Conservation (phyloP, 2,113 vertebrate species). For the Nansenia antarctica region DNA sequence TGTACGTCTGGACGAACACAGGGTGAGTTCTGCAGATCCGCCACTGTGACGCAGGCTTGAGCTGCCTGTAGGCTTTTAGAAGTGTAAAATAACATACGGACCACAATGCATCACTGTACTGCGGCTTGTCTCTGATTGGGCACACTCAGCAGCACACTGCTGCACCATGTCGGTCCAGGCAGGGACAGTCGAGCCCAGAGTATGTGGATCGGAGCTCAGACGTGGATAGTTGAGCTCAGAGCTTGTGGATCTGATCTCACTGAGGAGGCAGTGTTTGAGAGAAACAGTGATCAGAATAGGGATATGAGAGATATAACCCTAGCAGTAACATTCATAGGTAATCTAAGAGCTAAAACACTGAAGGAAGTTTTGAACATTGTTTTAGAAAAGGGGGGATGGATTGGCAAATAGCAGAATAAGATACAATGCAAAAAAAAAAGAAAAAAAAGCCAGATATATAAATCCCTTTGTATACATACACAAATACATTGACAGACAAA, state of each 20-base stretch:
- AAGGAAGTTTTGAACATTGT: not conserved
- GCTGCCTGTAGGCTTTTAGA: not conserved
- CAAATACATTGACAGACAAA: constrained; percentile 24
- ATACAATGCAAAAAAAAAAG: not conserved
- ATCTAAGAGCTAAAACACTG: too few relatives aligned
- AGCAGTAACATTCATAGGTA: not conserved
- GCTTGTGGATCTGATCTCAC: not conserved
- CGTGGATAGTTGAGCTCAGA: too few relatives aligned
- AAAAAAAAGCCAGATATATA: not conserved
- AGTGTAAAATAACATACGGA: not conserved
- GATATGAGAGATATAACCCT: too few relatives aligned
- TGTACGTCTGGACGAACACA: not conserved
- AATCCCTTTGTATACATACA: not conserved
- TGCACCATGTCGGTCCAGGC: constrained; percentile 44
- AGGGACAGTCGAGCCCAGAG: constrained; percentile 31
- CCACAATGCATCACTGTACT: not conserved
- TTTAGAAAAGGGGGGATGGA: not conserved
- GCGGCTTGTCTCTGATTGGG: constrained; percentile 21
- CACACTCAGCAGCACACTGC: constrained; percentile 5
- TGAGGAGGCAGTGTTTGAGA: not conserved
- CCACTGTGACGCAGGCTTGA: constrained; percentile 10
- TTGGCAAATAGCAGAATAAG: not conserved
- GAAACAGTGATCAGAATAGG: not conserved
- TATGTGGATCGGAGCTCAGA: constrained; percentile 4
- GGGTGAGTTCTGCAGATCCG: not conserved